A percentile compares a stretch with the other conserved stretches of the same genome.
Evolutionary conservation across 2,113 vertebrate species (phyloP).

Genomic region (Psettodes erumei): DNA sequence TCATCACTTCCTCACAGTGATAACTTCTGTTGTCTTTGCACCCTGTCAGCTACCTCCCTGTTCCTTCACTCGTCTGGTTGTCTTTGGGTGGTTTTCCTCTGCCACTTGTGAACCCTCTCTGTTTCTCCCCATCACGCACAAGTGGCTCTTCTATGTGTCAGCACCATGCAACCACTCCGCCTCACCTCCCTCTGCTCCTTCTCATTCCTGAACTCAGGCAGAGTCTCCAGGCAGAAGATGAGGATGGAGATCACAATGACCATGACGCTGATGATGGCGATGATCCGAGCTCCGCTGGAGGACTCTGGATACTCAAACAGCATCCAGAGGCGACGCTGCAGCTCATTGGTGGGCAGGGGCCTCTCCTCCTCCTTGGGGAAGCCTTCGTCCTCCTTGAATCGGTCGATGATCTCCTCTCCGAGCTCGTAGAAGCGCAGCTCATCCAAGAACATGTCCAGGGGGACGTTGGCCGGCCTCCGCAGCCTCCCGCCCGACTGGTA

Average conservation of each 20-base stretch:
- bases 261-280: conserved; percentile 93
- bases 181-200: conserved; percentile 87
- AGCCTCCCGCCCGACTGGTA: conserved; percentile 93
- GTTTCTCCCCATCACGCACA: not conserved
- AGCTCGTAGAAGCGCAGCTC: conserved; percentile 93
- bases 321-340: conserved; percentile 89
- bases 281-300: conserved; percentile 88
- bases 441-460: conserved; percentile 92
- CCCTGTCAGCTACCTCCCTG: not conserved
- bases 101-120: not conserved
- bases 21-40: conserved; percentile 28
- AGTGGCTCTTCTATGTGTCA: not conserved
- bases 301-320: conserved; percentile 94
- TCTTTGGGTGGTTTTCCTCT: not conserved
- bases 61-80: not conserved
- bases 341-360: conserved; percentile 82
- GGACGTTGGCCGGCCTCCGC: conserved; percentile 88
- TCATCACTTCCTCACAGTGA: conserved; percentile 10
- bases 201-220: conserved; percentile 90
- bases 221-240: conserved; percentile 94
- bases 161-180: not conserved
- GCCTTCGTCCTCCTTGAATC: conserved; percentile 91
- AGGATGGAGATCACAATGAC: conserved; percentile 95
- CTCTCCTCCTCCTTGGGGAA: conserved; percentile 85
- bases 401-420: conserved; percentile 85